Evolutionary conservation across 1,140 invertebrate species (phyloP), one percentile per base, ranked within the genome.

Genomic region (Amphibalanus amphitrite): DNA sequence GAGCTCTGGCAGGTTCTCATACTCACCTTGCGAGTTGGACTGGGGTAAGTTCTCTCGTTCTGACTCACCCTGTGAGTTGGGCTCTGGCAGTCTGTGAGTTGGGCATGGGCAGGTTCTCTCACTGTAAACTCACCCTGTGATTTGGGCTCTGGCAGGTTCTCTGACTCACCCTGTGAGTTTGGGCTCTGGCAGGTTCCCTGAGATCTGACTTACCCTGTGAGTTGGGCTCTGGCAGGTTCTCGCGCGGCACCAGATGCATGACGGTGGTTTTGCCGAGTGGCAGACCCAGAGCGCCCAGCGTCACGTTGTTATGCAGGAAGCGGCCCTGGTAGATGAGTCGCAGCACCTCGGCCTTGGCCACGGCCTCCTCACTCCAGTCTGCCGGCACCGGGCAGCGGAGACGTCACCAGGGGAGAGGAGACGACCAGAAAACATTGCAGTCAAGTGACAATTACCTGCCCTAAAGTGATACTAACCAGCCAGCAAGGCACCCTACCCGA

Each of bases 241-340:
- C 97, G 82, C 97, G 87, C 75, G 96, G 94, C 79, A 99, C 95
- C 76, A 99, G 87, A 86, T 99, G 97, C 97, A 99, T 99, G 78
- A 98, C 97, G 79, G 95, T 97, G 76, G 95, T 98, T 83, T 95
- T 95, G 76, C 94, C 95, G 76, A 92, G 87, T 74, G 94, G 93
- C 80, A 98, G 87, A 78, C 94, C 94, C 77, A 99, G 86, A 75
- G 96, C 96, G 80, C 93, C 93, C 78, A 98, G 86, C 76, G 95
- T 98, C 77, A 99, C 96, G 84, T 97, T 98, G 82, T 95, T 97
- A 85, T 98, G 96, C 78, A 99, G 85, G 86, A 99, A 98, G 77
- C 96, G 87, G 74, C 97, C 97, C 85, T 99, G 97, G 85, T 98
- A 99, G 80, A 99, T 99, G 79, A 99, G 88, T 79, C 97, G 89